phyloP scores from a whole-genome alignment of 2,113 vertebrate species.

The Mastomys natalensis region DNA sequence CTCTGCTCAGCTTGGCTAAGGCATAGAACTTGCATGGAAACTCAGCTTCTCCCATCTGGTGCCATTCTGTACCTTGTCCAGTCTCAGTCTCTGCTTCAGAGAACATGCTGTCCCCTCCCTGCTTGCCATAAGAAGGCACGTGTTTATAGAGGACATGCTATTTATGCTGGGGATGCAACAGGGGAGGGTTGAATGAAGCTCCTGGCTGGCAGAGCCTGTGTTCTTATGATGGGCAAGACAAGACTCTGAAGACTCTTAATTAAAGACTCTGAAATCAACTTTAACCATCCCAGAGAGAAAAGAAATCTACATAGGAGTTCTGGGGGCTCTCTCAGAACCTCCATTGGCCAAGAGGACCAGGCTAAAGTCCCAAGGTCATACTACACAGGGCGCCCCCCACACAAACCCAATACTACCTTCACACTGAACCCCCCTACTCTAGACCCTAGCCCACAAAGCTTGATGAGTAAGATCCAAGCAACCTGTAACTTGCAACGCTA shows the following conservation, averaged over 20 bases:
- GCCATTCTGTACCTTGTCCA: background rate
- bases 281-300: background rate
- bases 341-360: background rate
- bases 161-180: too few species aligned
- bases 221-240: background rate
- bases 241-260: background rate
- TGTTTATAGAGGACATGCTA: too few species aligned
- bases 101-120: background rate
- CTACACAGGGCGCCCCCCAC: background rate
- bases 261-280: background rate
- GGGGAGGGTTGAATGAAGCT: background rate
- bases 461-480: background rate
- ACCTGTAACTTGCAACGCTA: background rate
- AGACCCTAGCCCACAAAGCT: background rate
- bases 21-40: background rate
- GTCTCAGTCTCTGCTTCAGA: background rate
- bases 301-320: background rate
- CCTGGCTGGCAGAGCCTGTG: background rate
- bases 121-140: rapidly evolving
- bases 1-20: background rate
- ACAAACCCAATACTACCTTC: background rate
- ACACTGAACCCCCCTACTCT: background rate
- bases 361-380: background rate
- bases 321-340: background rate
- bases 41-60: background rate